Evolutionary conservation across 2,113 vertebrate genomes (phyloP), one percentile per base, ranked within the genome.

Genomic region (Poeciliopsis retropinna): DNA sequence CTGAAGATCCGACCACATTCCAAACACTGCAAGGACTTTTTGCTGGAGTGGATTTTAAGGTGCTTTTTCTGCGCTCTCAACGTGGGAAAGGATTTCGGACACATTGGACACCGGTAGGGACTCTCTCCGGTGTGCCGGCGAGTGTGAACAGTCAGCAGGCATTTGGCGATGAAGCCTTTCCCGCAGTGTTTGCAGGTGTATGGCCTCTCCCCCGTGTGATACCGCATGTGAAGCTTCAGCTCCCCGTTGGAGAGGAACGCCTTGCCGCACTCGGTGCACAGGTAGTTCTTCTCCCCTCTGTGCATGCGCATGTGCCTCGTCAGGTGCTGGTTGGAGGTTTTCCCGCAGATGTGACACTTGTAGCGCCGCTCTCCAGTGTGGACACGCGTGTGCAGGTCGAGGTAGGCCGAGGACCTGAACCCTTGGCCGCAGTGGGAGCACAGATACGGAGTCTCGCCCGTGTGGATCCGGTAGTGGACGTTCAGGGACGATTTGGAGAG

Each of bases 261-360:
- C 67, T 87, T 87, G 14, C 85, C 85, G 1, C 85, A 84, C 11
- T 79, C 82, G 0, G 75, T 80, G 22, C 85, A 87, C 67, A 82
- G 62, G 6, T 74, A 84, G 76, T 87, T 81, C 60, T 81, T 87
- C 14, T 87, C 85, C 28, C 85, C 85, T 67, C 76, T 5, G 73
- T 87, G 85, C 85, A 84, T 87, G 54, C 71, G 78, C 79, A 87
- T 81, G 81, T 87, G 85, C 70, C 85, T 81, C 1, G 34, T 1
- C 54, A 81, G 30, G 9, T 79, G 75, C 27, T 84, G 81, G 66
- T 76, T 64, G 3, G 81, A 87, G 2, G 78, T 81, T 73, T 87
- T 84, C 6, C 85, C 85, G 4, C 85, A 86, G 28, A 83, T 70
- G 51, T 64, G 63, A 29, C 81, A 86, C 27, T 54, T 78, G 47